phyloP scores from a whole-genome alignment of 2,888 invertebrate species.

The Lycia hirtaria region DNA sequence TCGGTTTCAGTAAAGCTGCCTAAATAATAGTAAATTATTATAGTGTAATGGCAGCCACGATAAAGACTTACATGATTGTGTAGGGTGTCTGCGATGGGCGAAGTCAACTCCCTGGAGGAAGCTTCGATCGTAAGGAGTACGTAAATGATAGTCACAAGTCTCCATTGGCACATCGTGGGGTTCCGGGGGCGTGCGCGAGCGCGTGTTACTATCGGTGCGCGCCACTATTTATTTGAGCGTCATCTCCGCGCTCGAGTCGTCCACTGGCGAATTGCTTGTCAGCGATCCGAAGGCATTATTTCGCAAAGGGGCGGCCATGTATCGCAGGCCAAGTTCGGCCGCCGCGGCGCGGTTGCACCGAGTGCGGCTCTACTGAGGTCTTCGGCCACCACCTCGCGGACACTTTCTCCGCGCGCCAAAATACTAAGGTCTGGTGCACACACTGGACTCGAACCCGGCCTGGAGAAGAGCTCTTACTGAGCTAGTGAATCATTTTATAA shows the following conservation, averaged over 20 bases:
- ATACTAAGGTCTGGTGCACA: slow-evolving; percentile 49
- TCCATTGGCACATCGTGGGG: slow-evolving; percentile 82
- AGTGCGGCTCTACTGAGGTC: slow-evolving; percentile 65
- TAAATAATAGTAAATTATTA: not conserved
- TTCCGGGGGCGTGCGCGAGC: slow-evolving; percentile 51
- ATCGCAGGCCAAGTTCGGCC: slow-evolving; percentile 78
- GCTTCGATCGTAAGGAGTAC: slow-evolving; percentile 64
- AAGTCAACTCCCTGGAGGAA: slow-evolving; percentile 63
- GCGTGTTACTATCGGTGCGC: slow-evolving; percentile 55
- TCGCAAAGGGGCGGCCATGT: slow-evolving; percentile 70
- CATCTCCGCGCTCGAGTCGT: slow-evolving; percentile 71
- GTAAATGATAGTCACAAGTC: slow-evolving; percentile 71
- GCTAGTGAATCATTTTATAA: too few relatives aligned
- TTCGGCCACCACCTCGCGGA: slow-evolving; percentile 73
- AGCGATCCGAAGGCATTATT: slow-evolving; percentile 76
- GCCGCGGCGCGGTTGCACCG: slow-evolving; percentile 77
- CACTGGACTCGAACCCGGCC: slow-evolving; percentile 19
- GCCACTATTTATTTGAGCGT: slow-evolving; percentile 76
- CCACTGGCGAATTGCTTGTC: slow-evolving; percentile 72
- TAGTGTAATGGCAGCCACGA: not conserved
- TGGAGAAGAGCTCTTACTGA: slow-evolving; percentile 14
- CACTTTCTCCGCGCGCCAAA: slow-evolving; percentile 79
- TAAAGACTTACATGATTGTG: slow-evolving; percentile 73
- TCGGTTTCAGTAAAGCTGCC: not conserved
- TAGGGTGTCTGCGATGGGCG: slow-evolving; percentile 55